Base-by-base conservation (phyloP, 2,113 vertebrate species). In the Clarias macrocephalus region DNA sequence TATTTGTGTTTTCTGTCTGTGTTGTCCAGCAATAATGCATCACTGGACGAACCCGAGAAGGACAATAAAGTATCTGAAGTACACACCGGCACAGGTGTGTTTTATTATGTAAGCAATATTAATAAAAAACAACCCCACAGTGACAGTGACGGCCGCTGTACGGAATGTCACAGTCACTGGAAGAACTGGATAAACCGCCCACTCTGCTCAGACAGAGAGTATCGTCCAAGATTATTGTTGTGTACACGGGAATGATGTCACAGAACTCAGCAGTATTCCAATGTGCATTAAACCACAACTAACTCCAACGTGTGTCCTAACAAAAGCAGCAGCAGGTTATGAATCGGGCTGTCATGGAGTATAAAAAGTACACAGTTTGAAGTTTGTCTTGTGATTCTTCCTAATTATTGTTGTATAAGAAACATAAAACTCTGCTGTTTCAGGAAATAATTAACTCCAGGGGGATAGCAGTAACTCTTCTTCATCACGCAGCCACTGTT, bases 161-260 rank as follows among this genome's bases (percentile, higher is more conserved):
- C 42, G 57, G 79, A 62, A 81, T 81, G 57, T 37, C 3, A 4
- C 21, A 21, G 57, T 42, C 19, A 42, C 4, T 0, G 10, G 42
- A 11, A 80, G 79, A 81, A 81, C 79, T 5, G 59, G 79, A 81
- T 42, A 81, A 62, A 60, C 79, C 30, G 42, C 79, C 60, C 28
- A 9, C 54, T 23, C 7, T 19, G 19, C 48, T 75, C 2, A 1
- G 11, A 52, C 37, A 25, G 42, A 75, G 37, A 52, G 48, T 25
- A 75, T 25, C 25, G 19, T 75, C 5, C 5, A 12, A n/a, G 16
- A 70, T 48, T 25, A 25, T 12, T n/a, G 10, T 52, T 52, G 42
- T 25, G 21, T 48, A 11, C 12, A 73, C 10, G 33, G 0, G 42
- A 42, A 21, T 48, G 19, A 79, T 0, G 5, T 52, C 52, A 25